Percentiles rank a stretch among this genome's conserved stretches.
phyloP scores from a whole-genome alignment of 1,140 invertebrate species.

The Diabrotica virgifera region DNA sequence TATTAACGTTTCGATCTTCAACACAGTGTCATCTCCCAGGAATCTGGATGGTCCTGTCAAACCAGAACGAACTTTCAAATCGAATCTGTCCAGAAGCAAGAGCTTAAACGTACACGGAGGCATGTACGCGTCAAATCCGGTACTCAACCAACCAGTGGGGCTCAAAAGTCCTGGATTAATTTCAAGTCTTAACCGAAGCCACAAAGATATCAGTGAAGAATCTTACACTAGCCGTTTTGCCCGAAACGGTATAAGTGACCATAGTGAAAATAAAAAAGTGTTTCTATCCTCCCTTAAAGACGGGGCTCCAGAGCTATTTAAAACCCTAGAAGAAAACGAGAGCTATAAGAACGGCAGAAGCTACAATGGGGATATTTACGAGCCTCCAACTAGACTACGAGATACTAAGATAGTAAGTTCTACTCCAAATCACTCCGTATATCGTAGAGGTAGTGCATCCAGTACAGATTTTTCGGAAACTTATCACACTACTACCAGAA shows the following conservation, averaged over 20 bases:
- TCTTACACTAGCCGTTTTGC: slow-evolving; percentile 54
- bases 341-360: slow-evolving; percentile 42
- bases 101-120: slow-evolving; percentile 74
- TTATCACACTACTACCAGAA: slow-evolving; percentile 62
- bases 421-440: slow-evolving; percentile 40
- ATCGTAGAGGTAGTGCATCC: slow-evolving; percentile 56
- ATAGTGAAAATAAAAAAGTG: slow-evolving; percentile 62
- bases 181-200: slow-evolving; percentile 77
- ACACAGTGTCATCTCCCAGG: slow-evolving; percentile 54
- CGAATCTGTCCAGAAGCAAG: slow-evolving; percentile 71
- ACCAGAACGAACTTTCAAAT: slow-evolving; percentile 71
- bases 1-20: slow-evolving; percentile 73
- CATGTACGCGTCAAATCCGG: slow-evolving; percentile 73
- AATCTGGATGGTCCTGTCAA: slow-evolving; percentile 60
- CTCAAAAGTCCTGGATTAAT: slow-evolving; percentile 81
- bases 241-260: slow-evolving; percentile 54
- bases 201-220: slow-evolving; percentile 65
- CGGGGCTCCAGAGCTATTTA: slow-evolving; percentile 71
- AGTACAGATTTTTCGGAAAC: slow-evolving; percentile 70
- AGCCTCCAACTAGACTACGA: slow-evolving; percentile 43
- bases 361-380: slow-evolving; percentile 44
- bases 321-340: slow-evolving; percentile 64
- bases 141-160: slow-evolving; percentile 67
- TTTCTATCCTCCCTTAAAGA: slow-evolving; percentile 70
- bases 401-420: slow-evolving; percentile 32